These are phyloP conservation scores for Amblyjoppa proteus DNA, from an alignment of 2,888 invertebrate species.

Conservation along the genomic window DNA sequence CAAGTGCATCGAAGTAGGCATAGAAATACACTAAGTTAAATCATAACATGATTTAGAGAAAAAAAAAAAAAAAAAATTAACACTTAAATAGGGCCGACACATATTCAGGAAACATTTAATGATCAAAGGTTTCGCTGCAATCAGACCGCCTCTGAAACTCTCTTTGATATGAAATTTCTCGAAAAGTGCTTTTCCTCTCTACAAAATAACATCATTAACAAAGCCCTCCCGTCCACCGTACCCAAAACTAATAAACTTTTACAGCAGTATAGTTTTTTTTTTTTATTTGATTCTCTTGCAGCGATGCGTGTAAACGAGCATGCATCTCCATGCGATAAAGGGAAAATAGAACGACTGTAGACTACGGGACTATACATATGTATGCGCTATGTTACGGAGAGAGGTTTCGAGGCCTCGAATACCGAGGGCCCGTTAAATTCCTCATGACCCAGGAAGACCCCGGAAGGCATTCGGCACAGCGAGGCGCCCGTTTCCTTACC, in stretches of 20 bases:
- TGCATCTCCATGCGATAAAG: constrained; percentile 29
- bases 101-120: too few relatives aligned
- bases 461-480: constrained; percentile 63
- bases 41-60: too few relatives aligned
- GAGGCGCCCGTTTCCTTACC: constrained; percentile 62
- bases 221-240: too few relatives aligned
- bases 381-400: constrained; percentile 52
- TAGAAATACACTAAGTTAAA: too few relatives aligned
- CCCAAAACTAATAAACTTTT: constrained; percentile 27
- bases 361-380: constrained; percentile 50
- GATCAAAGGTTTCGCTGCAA: too few relatives aligned
- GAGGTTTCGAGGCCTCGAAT: constrained; percentile 65
- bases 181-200: too few relatives aligned
- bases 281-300: constrained; percentile 5
- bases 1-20: constrained; percentile 73
- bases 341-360: constrained; percentile 50
- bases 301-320: constrained; percentile 4
- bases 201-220: too few relatives aligned
- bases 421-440: constrained; percentile 67
- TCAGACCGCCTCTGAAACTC: too few relatives aligned
- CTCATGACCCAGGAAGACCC: constrained; percentile 67
- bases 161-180: too few relatives aligned
- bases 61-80: too few relatives aligned
- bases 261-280: background rate
- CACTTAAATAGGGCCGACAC: too few relatives aligned